Base-by-base conservation (phyloP, 1,140 invertebrate species). In the Hyphantria cunea region DNA sequence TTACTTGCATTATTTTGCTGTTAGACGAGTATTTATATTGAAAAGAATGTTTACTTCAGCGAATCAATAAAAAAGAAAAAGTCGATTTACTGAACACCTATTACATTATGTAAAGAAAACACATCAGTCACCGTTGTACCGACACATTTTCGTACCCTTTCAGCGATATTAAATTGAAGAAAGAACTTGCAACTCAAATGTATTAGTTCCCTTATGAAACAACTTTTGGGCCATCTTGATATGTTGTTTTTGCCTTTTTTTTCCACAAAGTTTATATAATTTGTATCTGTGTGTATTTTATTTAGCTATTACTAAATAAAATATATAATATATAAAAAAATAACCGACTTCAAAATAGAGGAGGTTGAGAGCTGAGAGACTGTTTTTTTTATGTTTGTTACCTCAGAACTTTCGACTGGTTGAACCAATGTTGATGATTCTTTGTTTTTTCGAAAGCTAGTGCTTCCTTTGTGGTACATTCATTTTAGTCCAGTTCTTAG, bases 51-150 rank as follows among this genome's bases (percentile, higher is more conserved):
- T 44, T 7, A 44, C 7, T 44, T n/a, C 11, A n/a, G 1, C 6
- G n/a, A 44, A 44, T 44, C 41, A 13, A 44, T 44, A n/a, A 7
- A 48, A 55, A 49, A 58, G 31, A 58, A 15, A 58, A 49, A 58
- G 33, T 39, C 44, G 34, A 49, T 49, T 62, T 50, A 56, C 34
- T 39, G 44, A 50, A 60, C 31, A 66, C 49, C 71, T 68, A 65
- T 64, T 64, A 74, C 68, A 70, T 71, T 69, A 73, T 70, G 59
- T 56, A 64, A 74, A 68, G 65, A 63, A 74, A 76, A 74, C 69
- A 74, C 76, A 79, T 79, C 76, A 76, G 69, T 79, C 76, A 76
- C 71, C 55, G 55, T 33, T 58, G 45, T 58, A 64, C 64, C 55
- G 49, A 54, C 58, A 49, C 58, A 53, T 47, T 64, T 39, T 65